These are phyloP conservation scores for Stomatorhinus walkeri DNA, from an alignment of 2,797 vertebrate species.

Conservation along the genomic window DNA sequence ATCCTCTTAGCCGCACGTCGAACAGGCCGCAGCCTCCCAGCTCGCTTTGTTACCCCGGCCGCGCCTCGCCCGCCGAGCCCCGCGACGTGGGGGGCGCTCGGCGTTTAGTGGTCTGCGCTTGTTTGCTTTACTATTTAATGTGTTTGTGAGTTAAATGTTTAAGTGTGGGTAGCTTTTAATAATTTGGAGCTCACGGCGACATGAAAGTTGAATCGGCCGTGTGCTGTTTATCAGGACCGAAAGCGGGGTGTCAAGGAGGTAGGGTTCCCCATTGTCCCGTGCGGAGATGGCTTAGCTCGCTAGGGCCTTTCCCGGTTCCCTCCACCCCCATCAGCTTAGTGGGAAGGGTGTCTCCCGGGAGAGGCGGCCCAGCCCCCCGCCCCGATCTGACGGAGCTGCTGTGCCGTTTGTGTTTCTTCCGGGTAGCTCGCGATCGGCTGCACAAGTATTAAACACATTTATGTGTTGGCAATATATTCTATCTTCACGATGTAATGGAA, in stretches of 20 bases:
- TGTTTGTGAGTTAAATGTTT: neutral
- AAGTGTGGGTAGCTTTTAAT: neutral
- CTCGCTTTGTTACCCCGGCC: neutral
- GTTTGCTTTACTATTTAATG: neutral
- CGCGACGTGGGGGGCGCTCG: neutral
- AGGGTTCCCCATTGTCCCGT: slow-evolving; percentile 3
- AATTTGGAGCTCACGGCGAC: neutral
- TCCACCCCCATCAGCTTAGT: neutral
- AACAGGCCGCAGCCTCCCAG: neutral
- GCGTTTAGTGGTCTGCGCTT: neutral
- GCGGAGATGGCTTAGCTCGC: neutral
- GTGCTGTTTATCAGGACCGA: neutral
- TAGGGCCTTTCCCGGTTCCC: neutral
- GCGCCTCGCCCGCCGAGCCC: neutral
- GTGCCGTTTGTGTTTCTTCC: neutral
- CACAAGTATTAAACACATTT: neutral
- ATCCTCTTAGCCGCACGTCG: neutral
- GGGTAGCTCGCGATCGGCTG: neutral
- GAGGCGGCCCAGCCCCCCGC: neutral
- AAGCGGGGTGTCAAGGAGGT: neutral
- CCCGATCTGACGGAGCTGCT: neutral
- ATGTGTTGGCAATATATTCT: neutral
- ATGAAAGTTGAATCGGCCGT: neutral
- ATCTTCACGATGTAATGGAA: neutral
- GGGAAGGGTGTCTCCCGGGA: neutral